These are phyloP conservation scores for Ethmia dodecea DNA, from an alignment of 2,888 invertebrate species.

Conservation along the genomic window DNA sequence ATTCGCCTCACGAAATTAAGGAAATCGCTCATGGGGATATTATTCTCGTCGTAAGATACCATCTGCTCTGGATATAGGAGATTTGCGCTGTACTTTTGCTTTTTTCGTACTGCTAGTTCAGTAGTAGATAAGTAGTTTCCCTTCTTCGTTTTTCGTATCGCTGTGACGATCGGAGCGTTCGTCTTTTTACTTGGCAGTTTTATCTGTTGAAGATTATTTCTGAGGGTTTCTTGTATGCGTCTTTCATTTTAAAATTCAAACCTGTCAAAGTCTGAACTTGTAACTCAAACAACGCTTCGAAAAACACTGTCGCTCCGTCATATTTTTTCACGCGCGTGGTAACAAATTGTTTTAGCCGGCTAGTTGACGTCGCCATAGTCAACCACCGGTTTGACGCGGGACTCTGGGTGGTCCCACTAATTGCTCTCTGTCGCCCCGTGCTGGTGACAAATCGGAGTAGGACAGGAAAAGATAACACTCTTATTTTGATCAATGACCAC, in stretches of 20 bases:
- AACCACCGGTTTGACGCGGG: constrained; percentile 27
- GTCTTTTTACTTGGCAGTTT: background rate
- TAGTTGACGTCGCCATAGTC: constrained; percentile 29
- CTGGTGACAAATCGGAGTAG: constrained; percentile 45
- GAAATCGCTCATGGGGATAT: constrained; percentile 77
- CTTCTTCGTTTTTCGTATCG: constrained; percentile 7
- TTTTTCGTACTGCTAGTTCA: constrained; percentile 30
- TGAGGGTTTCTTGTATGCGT: background rate
- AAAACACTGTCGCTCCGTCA: constrained; percentile 20
- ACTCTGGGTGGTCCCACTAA: constrained; percentile 50
- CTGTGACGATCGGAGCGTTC: constrained; percentile 4
- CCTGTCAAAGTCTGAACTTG: background rate
- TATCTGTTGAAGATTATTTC: background rate
- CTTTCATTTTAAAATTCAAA: no score
- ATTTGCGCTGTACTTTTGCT: constrained; percentile 46
- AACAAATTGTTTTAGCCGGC: constrained; percentile 35
- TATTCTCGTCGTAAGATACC: constrained; percentile 58
- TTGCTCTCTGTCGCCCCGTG: constrained; percentile 37
- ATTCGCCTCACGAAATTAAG: constrained; percentile 76
- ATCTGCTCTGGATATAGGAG: constrained; percentile 46
- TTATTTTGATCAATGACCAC: constrained; percentile 28
- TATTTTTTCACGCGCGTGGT: constrained; percentile 19
- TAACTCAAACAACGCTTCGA: constrained; percentile 12
- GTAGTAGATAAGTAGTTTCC: constrained; percentile 11
- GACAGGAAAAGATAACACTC: constrained; percentile 34